Conservation (phyloP, 2,888 invertebrate species). For the Alviniconcha strummeri region DNA sequence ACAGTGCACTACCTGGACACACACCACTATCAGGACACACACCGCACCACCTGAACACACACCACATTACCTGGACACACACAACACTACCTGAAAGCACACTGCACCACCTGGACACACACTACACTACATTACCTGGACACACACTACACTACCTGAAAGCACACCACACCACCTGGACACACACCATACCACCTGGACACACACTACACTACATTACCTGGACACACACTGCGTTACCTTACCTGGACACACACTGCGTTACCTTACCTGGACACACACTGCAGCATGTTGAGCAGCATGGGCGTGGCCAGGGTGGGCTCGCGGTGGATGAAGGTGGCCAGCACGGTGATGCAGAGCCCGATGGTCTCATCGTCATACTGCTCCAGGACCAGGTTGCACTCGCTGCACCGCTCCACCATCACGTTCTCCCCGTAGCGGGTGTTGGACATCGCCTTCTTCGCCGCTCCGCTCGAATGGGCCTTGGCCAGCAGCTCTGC, state of each 20-base stretch:
- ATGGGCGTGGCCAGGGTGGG: constrained; percentile 93
- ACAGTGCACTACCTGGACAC: too few relatives aligned
- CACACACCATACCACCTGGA: too few relatives aligned
- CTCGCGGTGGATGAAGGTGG: constrained; percentile 97
- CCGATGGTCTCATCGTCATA: constrained; percentile 98
- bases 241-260: constrained; percentile 87
- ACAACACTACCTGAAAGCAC: too few relatives aligned
- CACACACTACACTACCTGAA: too few relatives aligned
- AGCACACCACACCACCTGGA: too few relatives aligned
- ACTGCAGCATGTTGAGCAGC: constrained; percentile 91
- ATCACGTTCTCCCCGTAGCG: constrained; percentile 64
- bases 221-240: too few relatives aligned
- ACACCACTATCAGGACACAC: too few relatives aligned
- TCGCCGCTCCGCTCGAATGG: constrained; percentile 40
- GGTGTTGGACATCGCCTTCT: constrained; percentile 49
- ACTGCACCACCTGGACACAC: too few relatives aligned
- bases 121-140: too few relatives aligned
- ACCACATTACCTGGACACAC: too few relatives aligned
- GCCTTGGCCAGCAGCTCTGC: constrained; percentile 61
- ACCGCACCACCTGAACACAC: too few relatives aligned
- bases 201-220: too few relatives aligned
- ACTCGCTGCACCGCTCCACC: constrained; percentile 84
- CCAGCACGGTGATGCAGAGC: constrained; percentile 92
- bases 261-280: constrained; percentile 85
- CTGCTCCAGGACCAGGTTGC: constrained; percentile 82